phyloP scores from a whole-genome alignment of 2,113 vertebrate genomes.

The Colistium nudipinnis region DNA sequence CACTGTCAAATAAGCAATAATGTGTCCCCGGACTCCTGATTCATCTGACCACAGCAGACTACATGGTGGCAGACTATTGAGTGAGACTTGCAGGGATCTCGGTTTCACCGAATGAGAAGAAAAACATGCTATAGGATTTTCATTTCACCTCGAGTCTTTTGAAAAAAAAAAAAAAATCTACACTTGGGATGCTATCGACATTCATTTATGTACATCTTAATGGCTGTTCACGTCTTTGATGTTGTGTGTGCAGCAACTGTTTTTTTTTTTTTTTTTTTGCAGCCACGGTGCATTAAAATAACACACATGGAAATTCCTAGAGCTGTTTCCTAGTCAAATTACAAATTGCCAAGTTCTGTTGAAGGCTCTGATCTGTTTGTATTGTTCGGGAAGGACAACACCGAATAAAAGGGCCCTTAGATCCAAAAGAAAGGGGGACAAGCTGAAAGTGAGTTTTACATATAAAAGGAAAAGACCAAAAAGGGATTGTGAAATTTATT shows the following conservation, averaged over 20 bases:
- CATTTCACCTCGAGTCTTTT: conserved; percentile 68
- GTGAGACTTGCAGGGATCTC: conserved; percentile 74
- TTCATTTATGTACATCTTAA: conserved; percentile 76
- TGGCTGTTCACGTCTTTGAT: conserved; percentile 61
- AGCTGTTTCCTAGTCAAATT: conserved; percentile 73
- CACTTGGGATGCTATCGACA: conserved; percentile 20
- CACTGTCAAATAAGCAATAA: conserved; percentile 85
- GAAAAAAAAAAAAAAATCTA: conserved; percentile 1
- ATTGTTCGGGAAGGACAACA: conserved; percentile 66
- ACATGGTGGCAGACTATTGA: conserved; percentile 83
- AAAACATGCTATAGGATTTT: conserved; percentile 46
- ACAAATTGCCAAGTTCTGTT: conserved; percentile 66
- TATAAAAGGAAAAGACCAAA: conserved; percentile 81
- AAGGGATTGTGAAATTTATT: conserved; percentile 79
- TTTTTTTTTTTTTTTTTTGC: conserved; percentile 26
- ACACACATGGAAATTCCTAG: conserved; percentile 75
- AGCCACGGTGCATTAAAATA: conserved; percentile 57
- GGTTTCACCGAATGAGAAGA: conserved; percentile 63
- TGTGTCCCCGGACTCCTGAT: conserved; percentile 80
- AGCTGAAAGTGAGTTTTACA: conserved; percentile 79
- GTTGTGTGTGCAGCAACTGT: conserved; percentile 56
- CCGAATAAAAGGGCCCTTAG: conserved; percentile 79
- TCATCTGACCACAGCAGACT: conserved; percentile 84
- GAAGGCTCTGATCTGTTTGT: conserved; percentile 75
- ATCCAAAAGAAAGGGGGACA: conserved; percentile 77